Evolutionary conservation across 2,797 vertebrate species (phyloP), one percentile per base, ranked within the genome.

Genomic region (Oryzias sinensis): DNA sequence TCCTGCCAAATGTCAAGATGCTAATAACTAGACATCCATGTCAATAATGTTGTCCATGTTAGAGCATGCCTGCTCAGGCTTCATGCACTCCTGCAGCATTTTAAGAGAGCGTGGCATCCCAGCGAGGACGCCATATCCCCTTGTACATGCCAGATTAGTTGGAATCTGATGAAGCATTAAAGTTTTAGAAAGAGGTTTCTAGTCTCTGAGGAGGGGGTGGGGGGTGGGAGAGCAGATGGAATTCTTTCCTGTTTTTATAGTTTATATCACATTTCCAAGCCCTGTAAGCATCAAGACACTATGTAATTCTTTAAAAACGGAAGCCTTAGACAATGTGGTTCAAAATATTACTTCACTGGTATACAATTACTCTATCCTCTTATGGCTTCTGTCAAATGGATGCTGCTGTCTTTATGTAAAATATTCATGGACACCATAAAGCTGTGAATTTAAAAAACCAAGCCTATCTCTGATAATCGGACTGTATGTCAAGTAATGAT

Each of bases 131-230:
- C 37, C 56, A n/a, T 51, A 72, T 71, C 62, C 41, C 43, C 43
- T n/a, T 56, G 48, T 20, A 70, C 62, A 81, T 63, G 69, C 49
- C 20, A 62, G 55, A 37, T 62, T 54, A 46, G 54, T 77, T 56
- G 65, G 58, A 53, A 72, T 67, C 68, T 66, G 61, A 82, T 77
- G 53, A 85, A 82, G 87, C 72, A 78, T 85, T 80, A 50, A 87
- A 76, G 76, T 77, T 75, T 65, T 71, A 78, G 55, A 59, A 49
- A 61, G 42, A 59, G 49, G n/a, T 49, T 72, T 71, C 53, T 45
- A 48, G 70, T 76, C 81, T 81, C 80, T 56, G 56, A 17, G 76
- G 76, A 77, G n/a, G 43, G 22, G 11, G 9, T 3, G 11, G 33
- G 9, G 9, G 11, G 33, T 3, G 9, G 33, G 40, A n/a, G 52